A percentile compares a stretch with the other conserved stretches of the same genome.
phyloP scores from a whole-genome alignment of 2,797 vertebrate species.

The Lagorchestes hirsutus region DNA sequence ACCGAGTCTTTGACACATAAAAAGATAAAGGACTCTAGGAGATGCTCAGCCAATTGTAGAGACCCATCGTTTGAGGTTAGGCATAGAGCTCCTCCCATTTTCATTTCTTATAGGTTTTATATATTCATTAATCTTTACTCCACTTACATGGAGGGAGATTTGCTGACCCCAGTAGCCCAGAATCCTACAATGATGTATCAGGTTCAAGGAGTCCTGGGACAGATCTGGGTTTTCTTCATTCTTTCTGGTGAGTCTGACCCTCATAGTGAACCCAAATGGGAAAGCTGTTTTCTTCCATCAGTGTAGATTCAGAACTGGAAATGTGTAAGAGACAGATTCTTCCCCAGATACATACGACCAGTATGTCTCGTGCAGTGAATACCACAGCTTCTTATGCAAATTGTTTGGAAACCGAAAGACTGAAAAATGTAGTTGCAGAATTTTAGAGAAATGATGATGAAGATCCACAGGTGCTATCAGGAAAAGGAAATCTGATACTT shows the following conservation, averaged over 20 bases:
- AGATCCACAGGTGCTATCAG: not conserved
- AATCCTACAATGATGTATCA: not conserved
- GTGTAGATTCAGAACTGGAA: not conserved
- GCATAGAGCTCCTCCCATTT: not conserved
- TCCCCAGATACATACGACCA: not conserved
- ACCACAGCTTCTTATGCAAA: not conserved
- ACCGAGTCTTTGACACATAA: not conserved
- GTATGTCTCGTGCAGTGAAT: not conserved
- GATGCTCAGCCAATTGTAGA: not conserved
- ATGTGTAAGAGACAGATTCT: not conserved
- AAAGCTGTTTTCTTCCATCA: constrained; percentile 20
- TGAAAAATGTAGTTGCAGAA: not conserved
- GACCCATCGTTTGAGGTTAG: not conserved
- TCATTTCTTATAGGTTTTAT: constrained; percentile 19
- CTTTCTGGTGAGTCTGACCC: constrained; percentile 54
- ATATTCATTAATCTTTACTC: not conserved
- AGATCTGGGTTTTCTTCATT: constrained; percentile 48
- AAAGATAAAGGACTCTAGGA: not conserved
- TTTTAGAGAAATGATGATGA: not conserved
- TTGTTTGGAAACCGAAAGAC: not conserved
- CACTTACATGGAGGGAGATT: not conserved
- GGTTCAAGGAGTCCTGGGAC: not conserved
- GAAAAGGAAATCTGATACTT: not conserved
- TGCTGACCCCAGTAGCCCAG: not conserved
- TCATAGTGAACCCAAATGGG: not conserved